phyloP scores from a whole-genome alignment of 2,797 vertebrate species.

The Limosa lapponica region DNA sequence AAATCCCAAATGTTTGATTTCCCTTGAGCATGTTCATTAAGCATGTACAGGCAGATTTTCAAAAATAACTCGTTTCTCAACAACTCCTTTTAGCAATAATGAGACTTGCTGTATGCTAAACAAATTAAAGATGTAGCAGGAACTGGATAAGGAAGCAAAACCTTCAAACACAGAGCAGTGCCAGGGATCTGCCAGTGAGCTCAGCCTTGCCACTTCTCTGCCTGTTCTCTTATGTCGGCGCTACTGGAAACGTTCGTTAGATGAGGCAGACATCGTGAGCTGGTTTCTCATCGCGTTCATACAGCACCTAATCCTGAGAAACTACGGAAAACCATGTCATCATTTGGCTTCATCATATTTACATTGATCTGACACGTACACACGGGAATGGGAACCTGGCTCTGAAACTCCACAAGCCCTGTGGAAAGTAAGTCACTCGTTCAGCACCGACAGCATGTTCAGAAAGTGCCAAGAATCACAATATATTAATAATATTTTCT shows the following conservation, averaged over 20 bases:
- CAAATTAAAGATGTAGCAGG: neutral
- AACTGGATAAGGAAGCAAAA: neutral
- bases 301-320: conserved; percentile 10
- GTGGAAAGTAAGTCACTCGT: neutral
- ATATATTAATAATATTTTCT: conserved; percentile 49
- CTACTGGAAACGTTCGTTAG: neutral
- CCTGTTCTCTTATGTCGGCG: neutral
- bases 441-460: neutral
- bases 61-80: neutral
- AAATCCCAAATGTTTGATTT: conserved; percentile 37
- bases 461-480: conserved; percentile 47
- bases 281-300: neutral
- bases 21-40: conserved; percentile 20
- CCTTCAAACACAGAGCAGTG: neutral
- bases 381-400: neutral
- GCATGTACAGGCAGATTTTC: conserved; percentile 24
- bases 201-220: neutral
- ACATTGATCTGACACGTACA: neutral
- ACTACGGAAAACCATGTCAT: neutral
- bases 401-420: neutral
- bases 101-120: conserved; percentile 4
- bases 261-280: neutral
- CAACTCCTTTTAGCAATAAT: conserved; percentile 4
- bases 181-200: neutral
- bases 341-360: neutral